Evolutionary conservation across 2,888 invertebrate genomes (phyloP), one percentile per base, ranked within the genome.

Genomic region (Gastracanthus pulcherrimus): DNA sequence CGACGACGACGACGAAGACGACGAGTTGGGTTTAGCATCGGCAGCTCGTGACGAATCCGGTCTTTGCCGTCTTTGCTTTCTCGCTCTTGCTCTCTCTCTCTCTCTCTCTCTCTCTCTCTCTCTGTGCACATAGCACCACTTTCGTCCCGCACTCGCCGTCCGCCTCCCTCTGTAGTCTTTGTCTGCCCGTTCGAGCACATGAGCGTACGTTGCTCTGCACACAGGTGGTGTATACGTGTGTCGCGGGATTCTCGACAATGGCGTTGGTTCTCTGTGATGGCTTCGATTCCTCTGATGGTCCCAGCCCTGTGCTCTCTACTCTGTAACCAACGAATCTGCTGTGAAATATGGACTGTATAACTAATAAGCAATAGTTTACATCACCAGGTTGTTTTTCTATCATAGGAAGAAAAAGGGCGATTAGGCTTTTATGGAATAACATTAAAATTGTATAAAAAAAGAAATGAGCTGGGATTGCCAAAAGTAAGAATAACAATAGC

Each of bases 11-110:
- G 34, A 38, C 77, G 48, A 60, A 76, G 77, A 77, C 78, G 62
- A 70, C 75, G n/a, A n/a, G n/a, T 79, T 75, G 64, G n/a, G n/a
- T n/a, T n/a, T 80, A 77, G 80, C 84, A 84, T 82, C 83, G 76
- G 67, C 85, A 81, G 86, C 86, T 85, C 84, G 83, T 85, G 84
- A 85, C 85, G 85, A 87, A 87, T 87, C 77, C 83, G 83, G 76
- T 84, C 84, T 86, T 81, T 77, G 76, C 75, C n/a, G n/a, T n/a
- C n/a, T n/a, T n/a, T n/a, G n/a, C n/a, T n/a, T n/a, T n/a, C n/a
- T n/a, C n/a, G 13, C 41, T 41, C 13, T 16, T 13, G 13, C 13
- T 16, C 41, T 41, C 16, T 41, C 13, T 41, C 41, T 13, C 13
- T 41, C 41, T 41, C 41, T 41, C 41, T 41, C 41, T 41, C 7